Evolutionary conservation across 23 tunicate genomes (phyloP).

Genomic region (Ascidia mentula): DNA sequence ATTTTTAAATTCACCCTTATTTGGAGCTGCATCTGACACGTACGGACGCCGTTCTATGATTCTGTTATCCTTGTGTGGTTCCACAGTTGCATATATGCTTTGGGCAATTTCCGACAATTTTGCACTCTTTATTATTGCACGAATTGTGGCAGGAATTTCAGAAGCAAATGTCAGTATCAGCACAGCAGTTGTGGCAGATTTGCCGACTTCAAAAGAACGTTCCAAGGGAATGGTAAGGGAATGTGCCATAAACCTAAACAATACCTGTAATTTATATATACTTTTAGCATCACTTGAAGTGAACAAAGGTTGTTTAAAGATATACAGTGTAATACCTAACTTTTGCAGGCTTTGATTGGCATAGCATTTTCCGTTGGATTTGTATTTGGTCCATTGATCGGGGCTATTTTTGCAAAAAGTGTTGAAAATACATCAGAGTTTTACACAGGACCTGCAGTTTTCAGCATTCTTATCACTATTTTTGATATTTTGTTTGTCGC

Average conservation of each 20-base stretch:
- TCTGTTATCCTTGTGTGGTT: constrained; percentile 68
- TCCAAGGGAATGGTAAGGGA: constrained; percentile 85
- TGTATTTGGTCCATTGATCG: constrained; percentile 86
- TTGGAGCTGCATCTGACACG: constrained; percentile 92
- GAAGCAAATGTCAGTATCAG: constrained; percentile 97
- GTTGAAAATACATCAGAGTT: constrained; percentile 30
- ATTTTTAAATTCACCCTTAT: constrained; percentile 91
- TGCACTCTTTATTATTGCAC: constrained; percentile 70
- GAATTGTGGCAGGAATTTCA: constrained; percentile 85
- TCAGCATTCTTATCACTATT: constrained; percentile 58
- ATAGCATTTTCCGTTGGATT: constrained; percentile 93
- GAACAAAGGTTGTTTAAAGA: neutral
- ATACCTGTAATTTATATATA: neutral
- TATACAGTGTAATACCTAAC: neutral
- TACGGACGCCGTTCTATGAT: constrained; percentile 83
- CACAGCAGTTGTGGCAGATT: constrained; percentile 90
- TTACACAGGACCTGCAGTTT: constrained; percentile 69
- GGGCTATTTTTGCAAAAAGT: constrained; percentile 59
- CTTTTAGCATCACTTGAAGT: neutral
- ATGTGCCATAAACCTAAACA: neutral
- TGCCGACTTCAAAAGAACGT: constrained; percentile 47
- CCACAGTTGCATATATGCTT: constrained; percentile 56
- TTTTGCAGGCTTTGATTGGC: constrained; percentile 82
- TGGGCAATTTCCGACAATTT: constrained; percentile 86
- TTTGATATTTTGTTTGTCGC: constrained; percentile 52